phyloP scores from a whole-genome alignment of 2,888 invertebrate species.

The Luperina testacea region DNA sequence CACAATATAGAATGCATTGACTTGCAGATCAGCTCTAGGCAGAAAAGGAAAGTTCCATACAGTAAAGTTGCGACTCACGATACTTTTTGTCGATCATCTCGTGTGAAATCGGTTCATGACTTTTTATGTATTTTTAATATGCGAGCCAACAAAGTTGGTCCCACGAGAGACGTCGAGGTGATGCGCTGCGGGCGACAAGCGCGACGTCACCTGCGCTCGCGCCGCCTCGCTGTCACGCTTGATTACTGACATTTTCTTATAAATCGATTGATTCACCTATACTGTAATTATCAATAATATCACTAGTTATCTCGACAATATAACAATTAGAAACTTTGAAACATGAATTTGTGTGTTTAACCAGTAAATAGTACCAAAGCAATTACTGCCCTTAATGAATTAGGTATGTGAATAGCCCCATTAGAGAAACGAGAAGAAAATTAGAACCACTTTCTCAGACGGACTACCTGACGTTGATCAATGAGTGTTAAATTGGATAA shows the following conservation, averaged over 20 bases:
- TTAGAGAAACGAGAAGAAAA: conserved; percentile 40
- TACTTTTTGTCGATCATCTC: conserved; percentile 82
- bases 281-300: conserved; percentile 28
- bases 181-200: conserved; percentile 12
- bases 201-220: conserved; percentile 27
- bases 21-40: conserved; percentile 73
- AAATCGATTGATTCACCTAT: conserved; percentile 28
- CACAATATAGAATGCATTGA: conserved; percentile 63
- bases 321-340: conserved; percentile 3
- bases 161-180: conserved; percentile 44
- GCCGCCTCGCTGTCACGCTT: conserved; percentile 36
- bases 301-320: not conserved
- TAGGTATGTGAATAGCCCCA: conserved; percentile 3
- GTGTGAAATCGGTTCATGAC: conserved; percentile 79
- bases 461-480: conserved; percentile 72
- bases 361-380: not conserved
- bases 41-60: conserved; percentile 84
- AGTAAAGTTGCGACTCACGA: conserved; percentile 77
- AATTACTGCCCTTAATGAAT: conserved; percentile 26
- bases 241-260: conserved; percentile 51
- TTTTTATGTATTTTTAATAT: conserved; percentile 70
- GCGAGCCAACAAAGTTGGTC: conserved; percentile 49
- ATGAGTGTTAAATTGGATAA: conserved; percentile 78
- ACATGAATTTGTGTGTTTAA: conserved; percentile 3
- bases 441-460: conserved; percentile 75